phyloP scores from a whole-genome alignment of 2,113 vertebrate species.

The Neotoma lepida region DNA sequence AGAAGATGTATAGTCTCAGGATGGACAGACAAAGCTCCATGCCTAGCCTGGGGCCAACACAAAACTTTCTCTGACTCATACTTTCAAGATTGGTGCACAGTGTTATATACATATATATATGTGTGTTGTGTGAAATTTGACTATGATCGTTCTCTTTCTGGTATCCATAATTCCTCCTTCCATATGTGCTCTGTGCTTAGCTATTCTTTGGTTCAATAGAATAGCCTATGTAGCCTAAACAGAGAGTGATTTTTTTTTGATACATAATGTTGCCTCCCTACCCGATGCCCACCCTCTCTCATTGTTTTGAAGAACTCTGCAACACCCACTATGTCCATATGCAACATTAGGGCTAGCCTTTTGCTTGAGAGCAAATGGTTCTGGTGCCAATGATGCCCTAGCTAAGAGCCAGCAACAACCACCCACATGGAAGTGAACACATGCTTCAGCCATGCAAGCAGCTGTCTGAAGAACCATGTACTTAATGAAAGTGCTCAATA shows the following conservation, averaged over 20 bases:
- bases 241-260: neutral
- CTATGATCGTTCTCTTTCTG: neutral
- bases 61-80: neutral
- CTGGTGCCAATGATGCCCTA: neutral
- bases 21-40: neutral
- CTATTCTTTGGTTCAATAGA: neutral
- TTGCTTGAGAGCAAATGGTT: neutral
- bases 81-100: neutral
- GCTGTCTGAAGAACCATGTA: neutral
- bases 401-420: neutral
- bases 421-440: neutral
- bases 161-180: neutral
- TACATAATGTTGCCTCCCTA: neutral
- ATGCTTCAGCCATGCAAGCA: neutral
- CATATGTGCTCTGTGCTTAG: neutral
- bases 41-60: neutral
- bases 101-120: neutral
- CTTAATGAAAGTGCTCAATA: neutral
- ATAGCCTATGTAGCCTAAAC: neutral
- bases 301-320: neutral
- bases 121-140: neutral
- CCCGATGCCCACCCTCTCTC: neutral
- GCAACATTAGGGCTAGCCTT: neutral
- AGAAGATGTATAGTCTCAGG: neutral
- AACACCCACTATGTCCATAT: neutral